Percentiles rank a stretch among this genome's conserved stretches.
Conservation (phyloP, 37 sponge, comb jelly and placozoan genomes). For the Lycopodina hypogea region DNA sequence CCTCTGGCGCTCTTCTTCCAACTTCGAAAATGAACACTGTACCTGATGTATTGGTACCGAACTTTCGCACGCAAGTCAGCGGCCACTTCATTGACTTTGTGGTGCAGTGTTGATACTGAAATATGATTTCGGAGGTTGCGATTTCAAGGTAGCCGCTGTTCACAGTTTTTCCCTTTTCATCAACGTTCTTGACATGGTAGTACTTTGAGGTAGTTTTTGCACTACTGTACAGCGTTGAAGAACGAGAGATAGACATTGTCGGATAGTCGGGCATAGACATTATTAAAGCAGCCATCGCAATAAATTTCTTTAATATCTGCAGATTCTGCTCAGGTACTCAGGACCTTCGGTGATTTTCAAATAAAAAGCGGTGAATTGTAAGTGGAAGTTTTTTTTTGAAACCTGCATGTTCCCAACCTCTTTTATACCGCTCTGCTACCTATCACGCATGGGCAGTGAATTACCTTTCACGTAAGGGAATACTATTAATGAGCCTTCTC, state of each 20-base stretch:
- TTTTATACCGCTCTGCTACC: too few relatives aligned
- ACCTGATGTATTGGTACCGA: conserved; percentile 29
- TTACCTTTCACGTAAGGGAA: too few relatives aligned
- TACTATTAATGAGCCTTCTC: too few relatives aligned
- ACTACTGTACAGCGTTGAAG: not conserved
- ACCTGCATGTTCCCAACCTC: too few relatives aligned
- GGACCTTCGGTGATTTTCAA: too few relatives aligned
- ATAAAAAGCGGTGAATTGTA: too few relatives aligned
- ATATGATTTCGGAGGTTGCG: conserved; percentile 22
- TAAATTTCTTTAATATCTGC: too few relatives aligned
- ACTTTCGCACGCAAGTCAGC: conserved; percentile 45
- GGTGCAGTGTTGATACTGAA: conserved; percentile 50
- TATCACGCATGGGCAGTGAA: too few relatives aligned
- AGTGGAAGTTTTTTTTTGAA: too few relatives aligned
- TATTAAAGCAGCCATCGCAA: not conserved
- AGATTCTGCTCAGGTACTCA: too few relatives aligned
- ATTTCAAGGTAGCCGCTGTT: conserved; percentile 53
- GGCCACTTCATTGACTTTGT: conserved; percentile 37
- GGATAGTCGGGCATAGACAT: conserved; percentile 1
- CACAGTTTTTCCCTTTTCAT: conserved; percentile 57
- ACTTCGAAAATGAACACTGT: conserved; percentile 48
- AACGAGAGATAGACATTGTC: not conserved
- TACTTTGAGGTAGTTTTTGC: not conserved
- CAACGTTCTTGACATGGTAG: conserved; percentile 56
- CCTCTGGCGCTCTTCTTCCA: conserved; percentile 47